A percentile compares a stretch with the other conserved stretches of the same genome.
phyloP scores from a whole-genome alignment of 2,888 invertebrate genomes.

The Auanema freiburgensis region DNA sequence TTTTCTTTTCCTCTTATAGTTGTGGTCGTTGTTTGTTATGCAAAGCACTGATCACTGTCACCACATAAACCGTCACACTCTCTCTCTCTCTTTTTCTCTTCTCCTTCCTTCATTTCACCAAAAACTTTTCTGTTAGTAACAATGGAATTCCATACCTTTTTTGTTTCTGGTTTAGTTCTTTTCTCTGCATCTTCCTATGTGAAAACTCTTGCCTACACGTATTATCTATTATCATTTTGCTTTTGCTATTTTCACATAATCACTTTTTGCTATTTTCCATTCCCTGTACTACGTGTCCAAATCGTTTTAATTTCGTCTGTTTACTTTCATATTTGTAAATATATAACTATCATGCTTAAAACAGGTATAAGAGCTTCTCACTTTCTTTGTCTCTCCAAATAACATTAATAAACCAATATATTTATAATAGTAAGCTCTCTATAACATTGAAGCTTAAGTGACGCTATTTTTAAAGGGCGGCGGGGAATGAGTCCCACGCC shows the following conservation, averaged over 20 bases:
- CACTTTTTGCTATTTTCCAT: constrained; percentile 1
- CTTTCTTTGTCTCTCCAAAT: constrained; percentile 8
- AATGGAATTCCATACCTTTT: too few species aligned
- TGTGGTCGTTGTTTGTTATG: background rate
- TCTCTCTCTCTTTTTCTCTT: constrained; percentile 7
- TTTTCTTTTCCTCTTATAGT: constrained; percentile 7
- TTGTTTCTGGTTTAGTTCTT: too few species aligned
- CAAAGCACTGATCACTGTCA: constrained; percentile 4
- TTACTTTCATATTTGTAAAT: constrained; percentile 5
- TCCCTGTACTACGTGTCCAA: background rate
- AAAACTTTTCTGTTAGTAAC: background rate
- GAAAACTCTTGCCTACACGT: too few species aligned
- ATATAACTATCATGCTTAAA: too few species aligned
- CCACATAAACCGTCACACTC: constrained; percentile 4
- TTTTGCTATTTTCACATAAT: constrained; percentile 2
- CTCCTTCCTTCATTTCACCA: constrained; percentile 1
- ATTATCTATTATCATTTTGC: too few species aligned
- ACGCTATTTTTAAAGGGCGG: constrained; percentile 3
- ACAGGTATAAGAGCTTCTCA: background rate
- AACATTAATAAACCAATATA: constrained; percentile 8
- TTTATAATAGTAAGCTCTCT: constrained; percentile 11
- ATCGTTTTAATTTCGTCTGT: background rate
- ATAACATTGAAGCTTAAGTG: background rate
- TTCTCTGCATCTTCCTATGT: too few species aligned
- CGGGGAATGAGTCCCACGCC: constrained; percentile 2